Conservation (phyloP, 2,888 invertebrate species). For the Hypolimnas misippus region DNA sequence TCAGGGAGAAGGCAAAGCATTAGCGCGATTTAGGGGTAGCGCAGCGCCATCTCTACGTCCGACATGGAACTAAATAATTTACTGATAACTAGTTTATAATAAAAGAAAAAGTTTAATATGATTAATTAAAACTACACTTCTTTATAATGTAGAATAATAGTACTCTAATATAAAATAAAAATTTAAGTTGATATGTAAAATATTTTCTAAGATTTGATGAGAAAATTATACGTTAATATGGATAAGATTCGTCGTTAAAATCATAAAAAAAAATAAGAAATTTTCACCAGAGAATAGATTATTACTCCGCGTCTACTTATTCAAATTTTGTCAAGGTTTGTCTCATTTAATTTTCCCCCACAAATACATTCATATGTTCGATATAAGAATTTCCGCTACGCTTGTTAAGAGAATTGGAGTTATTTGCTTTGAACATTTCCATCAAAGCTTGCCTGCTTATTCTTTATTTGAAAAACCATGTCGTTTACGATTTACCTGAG, state of each 20-base stretch:
- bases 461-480: conserved; percentile 1
- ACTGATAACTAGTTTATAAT: no score
- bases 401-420: conserved; percentile 20
- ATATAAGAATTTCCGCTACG: conserved; percentile 20
- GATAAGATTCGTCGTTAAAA: neutral
- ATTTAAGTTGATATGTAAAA: no score
- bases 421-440: conserved; percentile 25
- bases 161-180: no score
- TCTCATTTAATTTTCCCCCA: neutral
- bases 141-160: no score
- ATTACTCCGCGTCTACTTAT: neutral
- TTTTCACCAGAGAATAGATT: neutral
- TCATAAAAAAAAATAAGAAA: neutral
- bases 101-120: no score
- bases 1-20: no score
- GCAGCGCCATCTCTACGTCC: no score
- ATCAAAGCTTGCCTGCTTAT: conserved; percentile 13
- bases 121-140: no score
- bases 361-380: neutral
- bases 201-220: no score
- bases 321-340: neutral
- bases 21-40: no score
- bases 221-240: no score
- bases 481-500: neutral
- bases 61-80: no score